Percentiles rank a stretch among this genome's conserved stretches.
phyloP scores from a whole-genome alignment of 2,888 invertebrate genomes.

The Drosophila leonis region DNA sequence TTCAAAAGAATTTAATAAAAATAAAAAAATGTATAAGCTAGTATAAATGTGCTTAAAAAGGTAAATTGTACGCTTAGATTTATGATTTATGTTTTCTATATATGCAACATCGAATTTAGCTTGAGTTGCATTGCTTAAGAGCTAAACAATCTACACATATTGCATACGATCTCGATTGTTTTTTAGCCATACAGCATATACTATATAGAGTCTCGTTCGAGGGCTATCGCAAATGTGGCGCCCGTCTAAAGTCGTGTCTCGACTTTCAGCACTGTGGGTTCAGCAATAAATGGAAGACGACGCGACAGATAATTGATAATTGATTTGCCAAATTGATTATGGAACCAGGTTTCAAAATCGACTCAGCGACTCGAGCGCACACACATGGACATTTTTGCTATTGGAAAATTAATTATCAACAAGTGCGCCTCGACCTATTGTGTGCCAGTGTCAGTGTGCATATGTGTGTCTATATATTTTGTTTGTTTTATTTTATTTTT shows the following conservation, averaged over 20 bases:
- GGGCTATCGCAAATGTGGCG: slow-evolving; percentile 15
- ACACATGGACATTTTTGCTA: slow-evolving; percentile 12
- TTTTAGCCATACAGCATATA: neutral
- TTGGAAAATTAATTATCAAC: slow-evolving; percentile 34
- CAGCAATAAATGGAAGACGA: slow-evolving; percentile 21
- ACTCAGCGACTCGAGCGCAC: neutral
- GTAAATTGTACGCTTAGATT: too few species aligned
- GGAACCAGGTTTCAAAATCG: slow-evolving; percentile 32
- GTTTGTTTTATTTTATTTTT: slow-evolving; percentile 6
- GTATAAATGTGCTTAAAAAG: neutral
- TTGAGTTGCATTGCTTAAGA: neutral
- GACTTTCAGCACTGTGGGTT: slow-evolving; percentile 1
- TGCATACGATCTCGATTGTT: neutral
- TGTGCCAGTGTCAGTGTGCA: neutral
- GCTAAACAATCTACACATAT: neutral
- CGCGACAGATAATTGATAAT: slow-evolving; percentile 58
- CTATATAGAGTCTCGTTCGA: neutral
- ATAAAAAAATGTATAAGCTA: neutral
- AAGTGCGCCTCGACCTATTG: slow-evolving; percentile 37
- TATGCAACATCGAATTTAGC: neutral
- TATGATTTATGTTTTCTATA: neutral
- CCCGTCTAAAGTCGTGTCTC: slow-evolving; percentile 11
- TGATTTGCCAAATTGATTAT: slow-evolving; percentile 50
- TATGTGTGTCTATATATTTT: slow-evolving; percentile 3
- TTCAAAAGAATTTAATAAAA: neutral